These are phyloP conservation scores for Terrapene triunguis DNA, from an alignment of 2,113 vertebrate species.

Conservation along the genomic window DNA sequence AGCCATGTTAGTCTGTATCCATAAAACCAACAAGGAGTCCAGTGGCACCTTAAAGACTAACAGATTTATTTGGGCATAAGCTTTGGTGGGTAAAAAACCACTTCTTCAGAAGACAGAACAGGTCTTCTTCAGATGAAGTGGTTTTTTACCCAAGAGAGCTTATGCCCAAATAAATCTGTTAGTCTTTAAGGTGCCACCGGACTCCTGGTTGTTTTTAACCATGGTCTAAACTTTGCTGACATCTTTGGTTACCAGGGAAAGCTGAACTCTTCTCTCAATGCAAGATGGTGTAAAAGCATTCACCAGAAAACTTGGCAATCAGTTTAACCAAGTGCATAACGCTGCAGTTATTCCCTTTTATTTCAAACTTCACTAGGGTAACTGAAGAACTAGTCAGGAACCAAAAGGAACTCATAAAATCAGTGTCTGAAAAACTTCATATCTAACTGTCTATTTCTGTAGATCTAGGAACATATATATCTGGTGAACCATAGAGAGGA, in stretches of 20 bases:
- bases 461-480: neutral
- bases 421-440: neutral
- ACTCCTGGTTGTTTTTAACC: neutral
- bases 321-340: neutral
- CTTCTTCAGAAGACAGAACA: too few species aligned
- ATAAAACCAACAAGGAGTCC: too few species aligned
- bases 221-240: neutral
- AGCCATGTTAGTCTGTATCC: too few species aligned
- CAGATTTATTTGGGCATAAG: too few species aligned
- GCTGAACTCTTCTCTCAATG: neutral
- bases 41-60: too few species aligned
- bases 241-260: neutral
- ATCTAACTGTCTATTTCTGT: neutral
- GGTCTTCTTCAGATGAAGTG: too few species aligned
- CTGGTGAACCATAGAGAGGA: neutral
- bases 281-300: neutral
- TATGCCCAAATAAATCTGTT: too few species aligned
- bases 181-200: too few species aligned
- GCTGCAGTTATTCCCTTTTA: fast-evolving
- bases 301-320: neutral
- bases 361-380: neutral
- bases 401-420: fast-evolving
- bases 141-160: too few species aligned
- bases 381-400: neutral
- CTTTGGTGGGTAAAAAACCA: too few species aligned